phyloP scores from a whole-genome alignment of 2,888 invertebrate genomes.

The Tinea pellionella region DNA sequence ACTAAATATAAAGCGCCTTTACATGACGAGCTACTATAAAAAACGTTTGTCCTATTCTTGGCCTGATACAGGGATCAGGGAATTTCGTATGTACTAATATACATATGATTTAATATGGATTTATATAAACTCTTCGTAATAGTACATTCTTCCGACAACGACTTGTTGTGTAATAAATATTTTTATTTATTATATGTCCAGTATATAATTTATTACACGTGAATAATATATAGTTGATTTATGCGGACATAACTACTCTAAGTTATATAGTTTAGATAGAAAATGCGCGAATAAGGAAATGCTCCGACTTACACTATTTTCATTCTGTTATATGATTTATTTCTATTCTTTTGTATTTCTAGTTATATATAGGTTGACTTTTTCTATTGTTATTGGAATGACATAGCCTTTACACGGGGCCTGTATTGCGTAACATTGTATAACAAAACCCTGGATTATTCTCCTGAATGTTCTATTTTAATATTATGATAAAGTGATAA shows the following conservation, averaged over 20 bases:
- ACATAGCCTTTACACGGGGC: neutral
- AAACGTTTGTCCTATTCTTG: too few species aligned
- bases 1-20: too few species aligned
- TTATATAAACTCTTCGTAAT: too few species aligned
- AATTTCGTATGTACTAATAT: too few species aligned
- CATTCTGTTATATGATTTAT: neutral
- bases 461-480: too few species aligned
- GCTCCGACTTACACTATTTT: neutral
- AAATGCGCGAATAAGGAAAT: neutral
- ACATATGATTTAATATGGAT: too few species aligned
- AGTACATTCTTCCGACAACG: too few species aligned
- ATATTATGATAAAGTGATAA: too few species aligned
- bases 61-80: too few species aligned
- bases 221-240: neutral
- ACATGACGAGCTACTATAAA: too few species aligned
- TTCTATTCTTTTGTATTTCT: neutral
- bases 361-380: neutral
- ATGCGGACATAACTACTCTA: neutral
- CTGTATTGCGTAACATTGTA: neutral
- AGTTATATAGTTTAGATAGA: neutral
- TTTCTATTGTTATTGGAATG: neutral
- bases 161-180: neutral
- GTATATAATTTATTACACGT: neutral
- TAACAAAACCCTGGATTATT: neutral
- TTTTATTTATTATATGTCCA: neutral